Evolutionary conservation across 2,888 invertebrate species (phyloP).

Genomic region (Nematopogon swammerdamellus): DNA sequence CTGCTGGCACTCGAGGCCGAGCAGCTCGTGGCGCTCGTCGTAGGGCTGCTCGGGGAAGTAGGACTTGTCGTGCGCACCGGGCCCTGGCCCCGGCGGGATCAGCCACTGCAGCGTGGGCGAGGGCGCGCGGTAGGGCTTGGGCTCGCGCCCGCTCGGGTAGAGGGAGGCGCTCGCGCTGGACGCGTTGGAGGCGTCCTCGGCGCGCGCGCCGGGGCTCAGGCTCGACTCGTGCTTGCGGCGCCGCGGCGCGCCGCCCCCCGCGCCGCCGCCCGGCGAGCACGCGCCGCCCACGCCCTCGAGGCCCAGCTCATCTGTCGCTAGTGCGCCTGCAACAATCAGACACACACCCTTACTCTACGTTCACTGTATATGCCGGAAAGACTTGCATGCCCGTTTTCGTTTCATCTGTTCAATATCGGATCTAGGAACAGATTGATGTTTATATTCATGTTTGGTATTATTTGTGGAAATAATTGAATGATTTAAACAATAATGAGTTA

Average conservation of each 20-base stretch:
- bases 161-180: constrained; percentile 60
- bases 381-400: no score
- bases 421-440: no score
- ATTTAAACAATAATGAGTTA: no score
- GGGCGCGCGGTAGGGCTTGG: constrained; percentile 45
- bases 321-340: constrained; percentile 63
- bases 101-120: constrained; percentile 68
- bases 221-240: constrained; percentile 61
- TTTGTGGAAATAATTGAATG: no score
- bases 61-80: constrained; percentile 53
- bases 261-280: constrained; percentile 18
- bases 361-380: no score
- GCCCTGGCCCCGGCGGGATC: constrained; percentile 68
- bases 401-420: no score
- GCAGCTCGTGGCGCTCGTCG: constrained; percentile 62
- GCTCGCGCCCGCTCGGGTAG: constrained; percentile 44
- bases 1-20: constrained; percentile 48
- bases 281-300: constrained; percentile 33
- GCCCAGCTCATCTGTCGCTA: constrained; percentile 77
- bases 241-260: constrained; percentile 54
- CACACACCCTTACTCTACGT: no score
- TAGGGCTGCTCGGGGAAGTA: constrained; percentile 62
- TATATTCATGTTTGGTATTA: no score
- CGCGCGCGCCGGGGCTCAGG: constrained; percentile 65
- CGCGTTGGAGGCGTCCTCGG: constrained; percentile 73